Base-by-base conservation (phyloP, 2,113 vertebrate genomes). In the Carettochelys insculpta region DNA sequence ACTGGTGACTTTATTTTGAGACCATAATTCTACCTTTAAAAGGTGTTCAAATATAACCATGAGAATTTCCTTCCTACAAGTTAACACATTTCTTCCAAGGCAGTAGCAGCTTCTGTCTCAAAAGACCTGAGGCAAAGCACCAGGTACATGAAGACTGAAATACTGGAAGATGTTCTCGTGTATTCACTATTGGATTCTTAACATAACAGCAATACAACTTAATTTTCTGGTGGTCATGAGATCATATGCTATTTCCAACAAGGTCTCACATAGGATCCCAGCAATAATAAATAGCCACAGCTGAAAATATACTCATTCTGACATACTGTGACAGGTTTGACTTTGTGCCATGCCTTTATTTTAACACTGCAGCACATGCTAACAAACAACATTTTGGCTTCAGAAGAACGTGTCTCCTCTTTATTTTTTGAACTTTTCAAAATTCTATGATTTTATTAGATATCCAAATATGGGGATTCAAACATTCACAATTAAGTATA, bases 241-340 rank as follows among this genome's bases (percentile, higher is more conserved):
- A 88, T 50, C 61, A 80, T 51, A 24, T 54, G 2, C 14, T 91
- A 50, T 50, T 84, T 88, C 88, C 75, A 68, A 75, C 31, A 85
- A 16, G 65, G 34, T 81, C 31, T 68, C 85, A 87, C 48, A 2
- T 1, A 43, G 54, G 75, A 34, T 90, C 50, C 20, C 85, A 45
- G 43, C 52, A 94, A 77, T 11, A 3, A 24, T 76, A 85, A 91
- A 80, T 83, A 95, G 34, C 48, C 91, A 81, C 86, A 91, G 82
- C 29, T 87, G 65, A 90, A 73, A 92, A 71, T 31, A 24, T 41
- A 87, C 4, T 92, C 38, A 50, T 52, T 93, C 50, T 90, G 82
- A 91, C 77, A 78, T 94, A 82, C 34, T 83, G 76, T 78, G 82
- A 85, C 77, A 92, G 9, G 52, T 12, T 83, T 83, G 29, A 92